These are phyloP conservation scores for Pipra filicauda DNA, from an alignment of 2,113 vertebrate genomes.

Conservation along the genomic window DNA sequence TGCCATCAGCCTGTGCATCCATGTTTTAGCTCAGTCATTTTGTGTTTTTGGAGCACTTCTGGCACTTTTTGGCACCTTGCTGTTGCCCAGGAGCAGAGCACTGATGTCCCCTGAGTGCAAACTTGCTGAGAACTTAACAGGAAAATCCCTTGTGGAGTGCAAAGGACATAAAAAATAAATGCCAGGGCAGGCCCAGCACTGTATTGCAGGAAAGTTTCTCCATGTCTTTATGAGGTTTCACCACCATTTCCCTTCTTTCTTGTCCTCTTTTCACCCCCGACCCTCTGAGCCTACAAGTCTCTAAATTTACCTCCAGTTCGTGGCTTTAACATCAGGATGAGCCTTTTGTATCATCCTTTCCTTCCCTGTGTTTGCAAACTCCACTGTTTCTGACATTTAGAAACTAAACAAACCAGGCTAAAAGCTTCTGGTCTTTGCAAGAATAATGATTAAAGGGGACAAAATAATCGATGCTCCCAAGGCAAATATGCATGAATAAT, in stretches of 20 bases:
- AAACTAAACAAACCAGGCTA: not conserved
- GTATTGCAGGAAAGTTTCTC: not conserved
- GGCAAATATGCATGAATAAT: not conserved
- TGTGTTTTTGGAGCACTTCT: not conserved
- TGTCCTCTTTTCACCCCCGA: not conserved
- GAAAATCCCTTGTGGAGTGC: not conserved
- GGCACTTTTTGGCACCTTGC: not conserved
- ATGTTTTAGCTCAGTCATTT: not conserved
- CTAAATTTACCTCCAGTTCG: not conserved
- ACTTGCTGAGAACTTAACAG: not conserved
- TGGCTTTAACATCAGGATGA: not conserved
- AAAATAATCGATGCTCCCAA: not conserved
- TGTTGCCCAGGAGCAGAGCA: not conserved
- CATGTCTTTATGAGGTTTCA: rapidly evolving
- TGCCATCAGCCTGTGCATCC: rapidly evolving
- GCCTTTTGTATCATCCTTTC: not conserved
- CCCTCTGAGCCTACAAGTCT: not conserved
- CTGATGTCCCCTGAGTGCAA: not conserved
- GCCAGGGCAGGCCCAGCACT: not conserved
- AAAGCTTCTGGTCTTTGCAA: not conserved
- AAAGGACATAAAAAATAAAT: not conserved
- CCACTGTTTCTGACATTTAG: not conserved
- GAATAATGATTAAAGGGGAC: not conserved
- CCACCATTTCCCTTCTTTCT: not conserved
- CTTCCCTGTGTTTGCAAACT: not conserved